Conservation (phyloP, 2,113 vertebrate species). For the Phainopepla nitens region DNA sequence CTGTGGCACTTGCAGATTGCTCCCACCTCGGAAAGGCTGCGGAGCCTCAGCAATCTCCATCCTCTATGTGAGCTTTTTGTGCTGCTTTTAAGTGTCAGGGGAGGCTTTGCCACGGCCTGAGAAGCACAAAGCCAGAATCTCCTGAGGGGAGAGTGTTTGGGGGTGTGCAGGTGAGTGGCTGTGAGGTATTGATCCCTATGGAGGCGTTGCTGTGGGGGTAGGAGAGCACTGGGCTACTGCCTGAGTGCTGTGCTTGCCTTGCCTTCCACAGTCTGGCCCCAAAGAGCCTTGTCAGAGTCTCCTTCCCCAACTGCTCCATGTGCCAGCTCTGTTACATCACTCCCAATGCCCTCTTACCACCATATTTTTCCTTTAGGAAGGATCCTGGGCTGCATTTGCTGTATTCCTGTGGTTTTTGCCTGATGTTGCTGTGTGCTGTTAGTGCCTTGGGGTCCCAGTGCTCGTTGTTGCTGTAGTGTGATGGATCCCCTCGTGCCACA, state of each 20-base stretch:
- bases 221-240: background rate
- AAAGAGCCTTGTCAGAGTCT: accelerated
- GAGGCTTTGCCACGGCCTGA: background rate
- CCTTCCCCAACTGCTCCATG: background rate
- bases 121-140: background rate
- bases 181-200: accelerated
- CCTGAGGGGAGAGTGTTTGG: accelerated
- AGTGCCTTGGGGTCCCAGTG: background rate
- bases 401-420: background rate
- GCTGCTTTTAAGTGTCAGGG: background rate
- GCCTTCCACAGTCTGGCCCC: accelerated
- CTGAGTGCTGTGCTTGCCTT: background rate
- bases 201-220: background rate
- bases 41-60: background rate
- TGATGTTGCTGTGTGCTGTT: background rate
- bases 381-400: background rate
- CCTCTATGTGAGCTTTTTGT: background rate
- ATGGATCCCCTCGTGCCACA: background rate
- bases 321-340: background rate
- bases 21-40: background rate
- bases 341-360: background rate
- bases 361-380: background rate
- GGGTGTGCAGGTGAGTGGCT: background rate
- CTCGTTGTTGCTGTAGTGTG: background rate
- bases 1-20: accelerated